These are phyloP conservation scores for Atrichornis clamosus DNA, from an alignment of 2,113 vertebrate genomes.

Conservation along the genomic window DNA sequence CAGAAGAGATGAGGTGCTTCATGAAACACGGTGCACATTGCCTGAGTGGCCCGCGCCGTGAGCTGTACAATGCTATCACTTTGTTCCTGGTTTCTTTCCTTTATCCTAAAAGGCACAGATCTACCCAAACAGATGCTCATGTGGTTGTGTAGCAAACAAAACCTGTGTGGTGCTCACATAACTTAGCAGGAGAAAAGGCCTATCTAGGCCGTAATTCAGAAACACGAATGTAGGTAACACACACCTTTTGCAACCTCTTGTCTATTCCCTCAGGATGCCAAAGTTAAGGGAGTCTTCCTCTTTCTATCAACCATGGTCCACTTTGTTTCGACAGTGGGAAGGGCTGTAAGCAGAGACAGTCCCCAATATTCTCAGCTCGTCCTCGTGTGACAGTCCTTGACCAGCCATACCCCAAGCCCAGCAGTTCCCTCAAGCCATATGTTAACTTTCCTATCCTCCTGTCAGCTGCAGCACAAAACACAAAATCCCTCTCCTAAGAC, in stretches of 20 bases:
- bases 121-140: neutral
- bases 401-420: neutral
- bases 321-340: rapidly evolving
- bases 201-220: neutral
- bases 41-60: neutral
- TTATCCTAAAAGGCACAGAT: neutral
- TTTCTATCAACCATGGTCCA: rapidly evolving
- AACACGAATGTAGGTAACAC: neutral
- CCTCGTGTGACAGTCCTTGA: neutral
- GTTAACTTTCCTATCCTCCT: neutral
- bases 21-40: neutral
- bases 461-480: neutral
- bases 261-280: neutral
- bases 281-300: neutral
- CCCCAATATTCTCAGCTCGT: neutral
- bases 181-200: neutral
- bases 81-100: neutral
- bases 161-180: neutral
- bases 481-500: neutral
- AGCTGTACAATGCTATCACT: neutral
- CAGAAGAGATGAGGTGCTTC: neutral
- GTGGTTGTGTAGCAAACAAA: neutral
- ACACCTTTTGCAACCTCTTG: rapidly evolving
- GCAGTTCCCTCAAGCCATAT: neutral
- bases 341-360: neutral